Percentiles rank a stretch among this genome's conserved stretches.
These are phyloP conservation scores for Notothenia coriiceps DNA, from an alignment of 2,113 vertebrate species.

Conservation along the genomic window DNA sequence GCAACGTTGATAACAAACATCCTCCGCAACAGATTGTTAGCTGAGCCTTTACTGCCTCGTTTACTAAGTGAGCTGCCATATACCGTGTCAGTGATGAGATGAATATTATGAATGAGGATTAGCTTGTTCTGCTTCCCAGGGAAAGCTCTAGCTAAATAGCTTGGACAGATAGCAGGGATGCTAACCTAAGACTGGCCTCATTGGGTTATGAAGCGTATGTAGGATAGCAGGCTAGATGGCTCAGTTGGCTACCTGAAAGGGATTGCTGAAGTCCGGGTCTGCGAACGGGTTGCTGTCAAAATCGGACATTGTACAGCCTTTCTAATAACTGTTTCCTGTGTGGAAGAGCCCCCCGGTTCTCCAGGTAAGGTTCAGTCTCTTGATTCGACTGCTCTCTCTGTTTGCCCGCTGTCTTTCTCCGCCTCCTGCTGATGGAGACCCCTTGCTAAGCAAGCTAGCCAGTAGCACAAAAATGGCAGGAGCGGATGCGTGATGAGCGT, in stretches of 20 bases:
- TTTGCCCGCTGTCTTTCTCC: constrained; percentile 60
- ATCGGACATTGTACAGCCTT: constrained; percentile 89
- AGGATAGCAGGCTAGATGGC: constrained; percentile 28
- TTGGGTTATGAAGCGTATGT: constrained; percentile 12
- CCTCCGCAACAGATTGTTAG: neutral
- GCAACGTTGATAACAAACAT: neutral
- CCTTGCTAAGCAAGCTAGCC: constrained; percentile 69
- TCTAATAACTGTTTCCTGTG: constrained; percentile 31
- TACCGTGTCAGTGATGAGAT: neutral
- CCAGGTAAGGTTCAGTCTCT: constrained; percentile 40
- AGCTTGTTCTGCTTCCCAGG: constrained; percentile 8
- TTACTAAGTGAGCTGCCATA: neutral
- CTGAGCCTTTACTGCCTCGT: neutral
- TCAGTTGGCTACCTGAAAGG: constrained; percentile 91
- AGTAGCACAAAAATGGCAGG: constrained; percentile 72
- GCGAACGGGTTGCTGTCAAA: constrained; percentile 98
- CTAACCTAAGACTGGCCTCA: constrained; percentile 46
- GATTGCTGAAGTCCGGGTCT: constrained; percentile 97
- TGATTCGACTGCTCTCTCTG: constrained; percentile 58
- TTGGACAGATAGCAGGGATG: constrained; percentile 26
- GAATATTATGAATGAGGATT: neutral
- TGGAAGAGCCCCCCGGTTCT: constrained; percentile 47
- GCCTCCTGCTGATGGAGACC: constrained; percentile 74
- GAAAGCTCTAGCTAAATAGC: constrained; percentile 19
- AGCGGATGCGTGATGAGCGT: constrained; percentile 59